Conservation (phyloP, 2,888 invertebrate species). For the Drosophila neotestacea region DNA sequence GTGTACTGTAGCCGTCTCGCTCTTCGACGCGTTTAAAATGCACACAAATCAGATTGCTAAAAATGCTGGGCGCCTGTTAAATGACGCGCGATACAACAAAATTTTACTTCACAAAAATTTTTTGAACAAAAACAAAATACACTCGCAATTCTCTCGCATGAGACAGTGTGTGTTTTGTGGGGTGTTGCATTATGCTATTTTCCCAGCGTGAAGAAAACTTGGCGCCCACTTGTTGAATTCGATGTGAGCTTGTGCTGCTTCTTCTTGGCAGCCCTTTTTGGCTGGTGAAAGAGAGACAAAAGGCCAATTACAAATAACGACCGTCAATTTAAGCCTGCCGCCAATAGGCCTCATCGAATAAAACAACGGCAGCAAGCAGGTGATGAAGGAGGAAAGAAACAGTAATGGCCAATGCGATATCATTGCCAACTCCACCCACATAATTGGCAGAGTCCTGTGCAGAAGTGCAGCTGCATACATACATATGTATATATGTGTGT, state of each 20-base stretch:
- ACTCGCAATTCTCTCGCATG: constrained; percentile 29
- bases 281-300: constrained; percentile 57
- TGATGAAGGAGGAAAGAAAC: constrained; percentile 25
- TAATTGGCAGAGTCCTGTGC: constrained; percentile 55
- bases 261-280: constrained; percentile 39
- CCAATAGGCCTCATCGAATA: constrained; percentile 75
- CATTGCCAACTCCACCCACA: constrained; percentile 82
- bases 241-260: constrained; percentile 23
- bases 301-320: constrained; percentile 72
- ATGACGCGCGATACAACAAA: constrained; percentile 84
- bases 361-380: constrained; percentile 26
- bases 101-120: constrained; percentile 64
- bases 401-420: constrained; percentile 81
- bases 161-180: constrained; percentile 25
- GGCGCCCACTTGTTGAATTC: constrained; percentile 61
- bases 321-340: constrained; percentile 52
- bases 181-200: constrained; percentile 53
- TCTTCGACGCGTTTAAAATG: constrained; percentile 48
- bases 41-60: constrained; percentile 8
- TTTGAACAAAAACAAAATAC: constrained; percentile 45
- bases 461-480: constrained; percentile 10
- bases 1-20: constrained; percentile 20
- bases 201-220: constrained; percentile 51
- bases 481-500: not conserved
- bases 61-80: constrained; percentile 80